Conservation (phyloP, 2,888 invertebrate species). For the Pollenia griseotomentosa region DNA sequence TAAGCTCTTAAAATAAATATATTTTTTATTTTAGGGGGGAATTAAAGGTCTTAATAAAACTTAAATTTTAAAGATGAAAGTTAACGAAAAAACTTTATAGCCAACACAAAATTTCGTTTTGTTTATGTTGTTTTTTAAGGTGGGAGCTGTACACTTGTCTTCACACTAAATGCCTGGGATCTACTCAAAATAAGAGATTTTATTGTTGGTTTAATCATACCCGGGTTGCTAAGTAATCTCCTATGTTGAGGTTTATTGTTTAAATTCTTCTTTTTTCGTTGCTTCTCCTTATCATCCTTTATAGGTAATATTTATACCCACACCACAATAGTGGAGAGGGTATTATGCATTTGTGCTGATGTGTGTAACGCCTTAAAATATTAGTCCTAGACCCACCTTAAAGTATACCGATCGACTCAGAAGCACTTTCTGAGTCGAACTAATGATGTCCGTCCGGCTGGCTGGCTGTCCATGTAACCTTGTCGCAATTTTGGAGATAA, state of each 20-base stretch:
- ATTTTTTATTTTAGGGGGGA: too few species aligned
- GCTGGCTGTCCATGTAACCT: too few species aligned
- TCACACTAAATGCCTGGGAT: not conserved
- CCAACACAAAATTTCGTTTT: not conserved
- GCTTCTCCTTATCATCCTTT: not conserved
- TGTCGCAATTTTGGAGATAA: too few species aligned
- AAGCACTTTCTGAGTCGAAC: too few species aligned
- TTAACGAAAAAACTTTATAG: not conserved
- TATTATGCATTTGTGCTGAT: too few species aligned
- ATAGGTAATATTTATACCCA: not conserved
- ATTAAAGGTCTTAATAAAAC: not conserved
- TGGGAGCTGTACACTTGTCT: too few species aligned
- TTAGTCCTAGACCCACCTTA: too few species aligned
- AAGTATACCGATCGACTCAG: too few species aligned
- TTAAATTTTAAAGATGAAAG: not conserved
- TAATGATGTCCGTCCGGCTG: too few species aligned
- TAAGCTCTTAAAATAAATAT: not conserved
- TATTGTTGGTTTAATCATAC: slow-evolving; percentile 26
- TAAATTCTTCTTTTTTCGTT: slow-evolving; percentile 5
- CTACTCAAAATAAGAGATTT: slow-evolving; percentile 20
- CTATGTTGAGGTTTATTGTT: slow-evolving; percentile 47
- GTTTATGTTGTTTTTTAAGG: not conserved
- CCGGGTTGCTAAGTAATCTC: slow-evolving; percentile 21
- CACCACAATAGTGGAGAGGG: too few species aligned
- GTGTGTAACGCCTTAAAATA: too few species aligned